Evolutionary conservation across 2,797 vertebrate genomes (phyloP).

Genomic region (Sciurus carolinensis): DNA sequence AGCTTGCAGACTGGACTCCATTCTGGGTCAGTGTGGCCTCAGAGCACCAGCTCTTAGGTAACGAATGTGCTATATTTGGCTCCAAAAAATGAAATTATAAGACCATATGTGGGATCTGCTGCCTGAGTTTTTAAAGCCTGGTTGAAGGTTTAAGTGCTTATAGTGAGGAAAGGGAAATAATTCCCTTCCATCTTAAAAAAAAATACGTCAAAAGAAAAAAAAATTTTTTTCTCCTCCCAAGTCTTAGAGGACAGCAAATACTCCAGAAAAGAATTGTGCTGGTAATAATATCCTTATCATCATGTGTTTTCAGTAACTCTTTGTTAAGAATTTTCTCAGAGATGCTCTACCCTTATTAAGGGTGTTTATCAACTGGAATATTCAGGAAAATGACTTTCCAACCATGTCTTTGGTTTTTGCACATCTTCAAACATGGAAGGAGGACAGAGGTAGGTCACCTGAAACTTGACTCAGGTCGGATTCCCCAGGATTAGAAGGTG

Average conservation of each 20-base stretch:
- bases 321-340: not conserved
- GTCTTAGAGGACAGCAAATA: constrained; percentile 7
- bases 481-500: not conserved
- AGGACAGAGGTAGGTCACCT: not conserved
- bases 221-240: not conserved
- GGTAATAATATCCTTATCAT: not conserved
- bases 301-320: not conserved
- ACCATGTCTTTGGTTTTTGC: not conserved
- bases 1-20: not conserved
- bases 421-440: not conserved
- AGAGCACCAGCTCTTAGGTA: not conserved
- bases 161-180: not conserved
- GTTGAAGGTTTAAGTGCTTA: constrained; percentile 5
- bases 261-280: not conserved
- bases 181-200: not conserved
- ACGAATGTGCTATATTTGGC: not conserved
- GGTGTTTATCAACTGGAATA: not conserved
- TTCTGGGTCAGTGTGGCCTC: not conserved
- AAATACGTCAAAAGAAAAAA: not conserved
- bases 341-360: not conserved
- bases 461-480: not conserved
- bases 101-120: not conserved
- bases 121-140: constrained; percentile 22
- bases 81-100: constrained; percentile 34
- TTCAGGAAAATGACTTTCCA: not conserved